A percentile compares a stretch with the other conserved stretches of the same genome.
These are phyloP conservation scores for Protophormia terraenovae DNA, from an alignment of 2,888 invertebrate species.

Conservation along the genomic window DNA sequence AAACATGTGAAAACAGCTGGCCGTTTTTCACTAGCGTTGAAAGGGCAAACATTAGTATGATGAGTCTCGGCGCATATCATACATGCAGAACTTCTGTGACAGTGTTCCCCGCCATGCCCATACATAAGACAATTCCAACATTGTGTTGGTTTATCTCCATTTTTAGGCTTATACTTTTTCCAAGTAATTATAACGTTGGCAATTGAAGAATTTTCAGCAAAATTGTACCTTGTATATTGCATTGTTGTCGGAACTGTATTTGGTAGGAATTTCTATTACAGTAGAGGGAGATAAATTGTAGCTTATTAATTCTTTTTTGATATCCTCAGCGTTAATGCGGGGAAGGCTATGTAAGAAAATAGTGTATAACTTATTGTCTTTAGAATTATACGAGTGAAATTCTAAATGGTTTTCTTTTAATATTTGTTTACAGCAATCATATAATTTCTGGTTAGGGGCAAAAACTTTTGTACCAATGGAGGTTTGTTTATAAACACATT, in stretches of 20 bases:
- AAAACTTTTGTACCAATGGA: background rate
- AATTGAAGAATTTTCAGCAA: slow-evolving; percentile 16
- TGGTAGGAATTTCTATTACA: background rate
- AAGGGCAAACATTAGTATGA: background rate
- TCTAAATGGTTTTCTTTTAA: background rate
- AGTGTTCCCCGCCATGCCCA: slow-evolving; percentile 26
- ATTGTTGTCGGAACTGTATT: background rate
- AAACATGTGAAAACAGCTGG: background rate
- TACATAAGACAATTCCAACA: slow-evolving; percentile 43
- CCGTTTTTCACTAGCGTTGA: background rate
- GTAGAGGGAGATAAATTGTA: no score
- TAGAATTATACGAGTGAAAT: slow-evolving; percentile 17
- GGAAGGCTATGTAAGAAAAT: background rate
- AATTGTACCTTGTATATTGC: slow-evolving; percentile 44
- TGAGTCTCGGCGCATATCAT: slow-evolving; percentile 17
- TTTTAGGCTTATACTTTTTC: slow-evolving; percentile 25
- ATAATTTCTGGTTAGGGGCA: background rate
- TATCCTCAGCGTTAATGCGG: background rate
- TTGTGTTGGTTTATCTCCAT: slow-evolving; percentile 21
- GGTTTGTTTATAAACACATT: background rate
- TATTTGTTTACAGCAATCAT: background rate
- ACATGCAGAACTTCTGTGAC: slow-evolving; percentile 10
- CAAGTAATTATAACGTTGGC: background rate
- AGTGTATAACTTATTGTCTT: background rate
- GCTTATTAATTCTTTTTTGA: no score